These are phyloP conservation scores for Bedellia somnulentella DNA, from an alignment of 2,888 invertebrate genomes.

Conservation along the genomic window DNA sequence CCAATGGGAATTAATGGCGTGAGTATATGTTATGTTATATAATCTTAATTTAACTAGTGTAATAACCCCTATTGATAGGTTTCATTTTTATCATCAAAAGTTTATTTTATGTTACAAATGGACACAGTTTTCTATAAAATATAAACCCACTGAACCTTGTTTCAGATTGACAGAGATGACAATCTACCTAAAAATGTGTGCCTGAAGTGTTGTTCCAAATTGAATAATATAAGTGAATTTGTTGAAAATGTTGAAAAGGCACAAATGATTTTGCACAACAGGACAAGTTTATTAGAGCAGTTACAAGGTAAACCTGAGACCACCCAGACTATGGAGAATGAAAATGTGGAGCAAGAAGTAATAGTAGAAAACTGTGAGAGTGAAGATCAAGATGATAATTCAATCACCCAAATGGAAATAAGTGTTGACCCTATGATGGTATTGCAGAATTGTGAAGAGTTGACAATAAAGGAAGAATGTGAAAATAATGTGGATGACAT, in stretches of 20 bases:
- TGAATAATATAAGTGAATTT: conserved; percentile 68
- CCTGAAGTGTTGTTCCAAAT: conserved; percentile 62
- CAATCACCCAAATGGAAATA: conserved; percentile 65
- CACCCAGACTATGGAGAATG: no score
- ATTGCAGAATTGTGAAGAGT: conserved; percentile 58
- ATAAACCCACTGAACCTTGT: no score
- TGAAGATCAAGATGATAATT: conserved; percentile 17
- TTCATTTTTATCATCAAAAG: no score
- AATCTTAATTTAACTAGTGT: no score
- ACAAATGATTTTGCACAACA: conserved; percentile 57
- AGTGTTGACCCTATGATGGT: conserved; percentile 72
- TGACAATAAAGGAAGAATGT: conserved; percentile 16
- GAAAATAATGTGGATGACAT: conserved; percentile 10
- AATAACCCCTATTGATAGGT: no score
- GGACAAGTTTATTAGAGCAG: conserved; percentile 37
- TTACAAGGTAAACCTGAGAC: conserved; percentile 17
- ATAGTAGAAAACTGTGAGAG: conserved; percentile 16
- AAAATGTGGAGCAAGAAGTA: no score
- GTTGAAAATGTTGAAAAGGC: conserved; percentile 66
- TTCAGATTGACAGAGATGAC: conserved; percentile 67
- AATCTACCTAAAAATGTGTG: conserved; percentile 71
- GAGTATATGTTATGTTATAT: no score
- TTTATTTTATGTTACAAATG: neutral
- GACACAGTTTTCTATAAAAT: neutral
- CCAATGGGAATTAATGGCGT: no score